These are phyloP conservation scores for Silurus glanis DNA, from an alignment of 2,113 vertebrate species.

Conservation along the genomic window DNA sequence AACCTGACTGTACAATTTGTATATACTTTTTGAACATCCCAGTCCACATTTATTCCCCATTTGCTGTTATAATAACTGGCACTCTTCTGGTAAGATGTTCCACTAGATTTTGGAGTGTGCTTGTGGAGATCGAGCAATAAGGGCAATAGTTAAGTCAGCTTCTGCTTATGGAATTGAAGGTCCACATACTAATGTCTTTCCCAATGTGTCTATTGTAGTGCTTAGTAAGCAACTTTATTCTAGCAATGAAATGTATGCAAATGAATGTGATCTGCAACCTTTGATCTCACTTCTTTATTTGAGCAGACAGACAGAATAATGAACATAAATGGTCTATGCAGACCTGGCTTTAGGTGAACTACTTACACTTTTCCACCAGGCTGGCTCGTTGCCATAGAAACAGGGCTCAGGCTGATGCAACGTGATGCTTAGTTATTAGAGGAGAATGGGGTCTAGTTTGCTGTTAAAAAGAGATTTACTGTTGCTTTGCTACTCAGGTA, in stretches of 20 bases:
- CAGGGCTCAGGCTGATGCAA: constrained; percentile 67
- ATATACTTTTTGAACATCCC: no score
- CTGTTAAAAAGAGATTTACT: constrained; percentile 64
- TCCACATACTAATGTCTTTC: not conserved
- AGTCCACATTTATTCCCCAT: no score
- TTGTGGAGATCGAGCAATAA: no score
- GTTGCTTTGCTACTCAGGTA: constrained; percentile 22
- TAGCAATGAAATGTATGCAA: not conserved
- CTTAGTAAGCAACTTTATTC: not conserved
- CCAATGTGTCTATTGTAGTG: not conserved
- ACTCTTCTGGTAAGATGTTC: no score
- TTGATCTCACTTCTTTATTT: not conserved
- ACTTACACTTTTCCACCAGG: constrained; percentile 58
- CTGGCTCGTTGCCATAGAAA: constrained; percentile 66
- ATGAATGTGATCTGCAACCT: not conserved
- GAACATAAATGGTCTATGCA: not conserved
- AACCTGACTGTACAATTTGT: no score
- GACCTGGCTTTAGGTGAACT: constrained; percentile 49
- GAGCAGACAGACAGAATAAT: not conserved
- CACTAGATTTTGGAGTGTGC: no score
- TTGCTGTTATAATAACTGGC: no score
- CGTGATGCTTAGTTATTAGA: constrained; percentile 71
- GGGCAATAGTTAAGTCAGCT: no score
- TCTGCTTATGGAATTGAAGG: no score
- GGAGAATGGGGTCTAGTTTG: constrained; percentile 64